Conservation (phyloP, 2,113 vertebrate genomes). For the Ceyx cyanopectus region DNA sequence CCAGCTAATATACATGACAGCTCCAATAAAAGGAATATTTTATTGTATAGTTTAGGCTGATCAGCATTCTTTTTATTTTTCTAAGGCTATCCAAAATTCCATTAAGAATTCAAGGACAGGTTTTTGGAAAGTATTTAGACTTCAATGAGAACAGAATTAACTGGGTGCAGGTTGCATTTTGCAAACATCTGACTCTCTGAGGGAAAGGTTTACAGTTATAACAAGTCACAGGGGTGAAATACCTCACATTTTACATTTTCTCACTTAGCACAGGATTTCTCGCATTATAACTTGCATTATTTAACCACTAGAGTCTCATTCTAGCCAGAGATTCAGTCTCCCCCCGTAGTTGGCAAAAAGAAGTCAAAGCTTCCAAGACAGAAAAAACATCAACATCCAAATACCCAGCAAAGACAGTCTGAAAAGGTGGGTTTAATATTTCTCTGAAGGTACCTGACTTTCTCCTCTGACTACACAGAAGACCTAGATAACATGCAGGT, state of each 20-base stretch:
- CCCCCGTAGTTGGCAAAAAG: background rate
- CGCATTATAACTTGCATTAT: background rate
- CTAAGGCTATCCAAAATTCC: conserved; percentile 22
- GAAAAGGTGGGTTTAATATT: background rate
- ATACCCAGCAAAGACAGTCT: background rate
- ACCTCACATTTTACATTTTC: conserved; percentile 6
- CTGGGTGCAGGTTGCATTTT: background rate
- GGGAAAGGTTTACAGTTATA: background rate
- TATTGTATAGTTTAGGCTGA: background rate
- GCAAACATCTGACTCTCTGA: background rate
- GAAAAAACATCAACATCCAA: no score
- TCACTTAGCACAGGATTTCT: background rate
- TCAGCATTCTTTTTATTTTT: conserved; percentile 30
- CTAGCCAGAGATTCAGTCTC: background rate
- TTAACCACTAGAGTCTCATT: background rate
- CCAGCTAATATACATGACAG: background rate
- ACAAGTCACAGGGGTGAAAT: background rate
- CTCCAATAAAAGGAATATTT: conserved; percentile 15
- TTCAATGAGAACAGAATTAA: background rate
- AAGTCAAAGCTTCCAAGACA: background rate
- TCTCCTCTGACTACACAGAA: background rate
- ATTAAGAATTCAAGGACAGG: background rate
- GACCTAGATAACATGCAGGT: background rate
- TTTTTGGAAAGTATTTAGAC: conserved; percentile 23
- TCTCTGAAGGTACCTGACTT: background rate